Evolutionary conservation across 2,797 vertebrate species (phyloP), one percentile per base, ranked within the genome.

Genomic region (Nannoperca australis): DNA sequence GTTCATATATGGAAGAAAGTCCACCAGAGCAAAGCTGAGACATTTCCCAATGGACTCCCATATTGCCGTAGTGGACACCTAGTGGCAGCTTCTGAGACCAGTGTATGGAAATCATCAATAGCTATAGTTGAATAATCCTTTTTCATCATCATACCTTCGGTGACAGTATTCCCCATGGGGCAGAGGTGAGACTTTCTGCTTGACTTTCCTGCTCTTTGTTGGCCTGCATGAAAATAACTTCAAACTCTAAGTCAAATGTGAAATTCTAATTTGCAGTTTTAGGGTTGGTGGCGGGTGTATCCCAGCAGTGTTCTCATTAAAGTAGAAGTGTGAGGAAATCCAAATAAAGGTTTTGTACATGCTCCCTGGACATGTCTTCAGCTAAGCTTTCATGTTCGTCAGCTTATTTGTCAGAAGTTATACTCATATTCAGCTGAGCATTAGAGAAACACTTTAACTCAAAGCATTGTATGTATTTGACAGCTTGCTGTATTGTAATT

Each of bases 171-270:
- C 30, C 49, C 63, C 49, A 30, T 30, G 42, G 47, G n/a, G 34
- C 61, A 63, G 59, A 76, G 70, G 76, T 77, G 78, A 79, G 64
- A 27, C 44, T 17, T 79, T 81, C 70, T 54, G 63, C 76, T 54
- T 68, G 78, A 76, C 68, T 82, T 66, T 69, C 45, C 42, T 50
- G 45, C 65, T 82, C 71, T 84, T 79, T 88, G 76, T 81, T 83
- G 73, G 49, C 44, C 51, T 61, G 45, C 44, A 64, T 82, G 63
- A 76, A 77, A 82, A 77, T 56, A 53, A 53, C 75, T 84, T 73
- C 59, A 76, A 76, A 62, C 55, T 68, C 36, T 27, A 38, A 51
- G 36, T 71, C 65, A 50, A 50, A 44, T 58, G 68, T 81, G 64
- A 84, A 83, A 78, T 78, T 78, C 32, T n/a, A 49, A 64, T 70